Base-by-base conservation (phyloP, 2,797 vertebrate species). In the Gymnothorax javanicus region DNA sequence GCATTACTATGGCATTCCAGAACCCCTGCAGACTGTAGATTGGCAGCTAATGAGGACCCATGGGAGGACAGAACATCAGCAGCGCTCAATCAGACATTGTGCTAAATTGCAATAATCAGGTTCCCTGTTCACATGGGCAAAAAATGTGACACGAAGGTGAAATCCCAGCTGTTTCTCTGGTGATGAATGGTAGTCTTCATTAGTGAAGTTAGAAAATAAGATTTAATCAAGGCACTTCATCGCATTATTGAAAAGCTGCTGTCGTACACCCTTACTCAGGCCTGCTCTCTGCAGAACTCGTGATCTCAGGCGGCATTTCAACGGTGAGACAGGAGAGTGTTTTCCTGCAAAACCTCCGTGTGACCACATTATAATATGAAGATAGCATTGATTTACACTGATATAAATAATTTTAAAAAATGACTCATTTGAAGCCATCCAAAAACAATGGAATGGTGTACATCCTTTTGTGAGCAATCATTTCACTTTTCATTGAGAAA, bases 91-190 rank as follows among this genome's bases (percentile, higher is more conserved):
- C 89, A 91, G 89, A 88, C 93, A 92, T 87, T 88, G 84, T 86
- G 87, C 90, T 58, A 67, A 56, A 90, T 90, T 90, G 86, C 93
- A 92, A 87, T 93, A 94, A 95, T 94, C 92, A 92, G 88, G 92
- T 90, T 93, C 94, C 93, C 93, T 91, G 92, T 94, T 93, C 89
- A 85, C 85, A 88, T 84, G 92, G 90, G 89, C 89, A 83, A 92
- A 59, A 43, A 89, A 89, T 20, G 20, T 88, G 86, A 85, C 88
- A 91, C 86, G 58, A 15, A 57, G 89, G 86, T 79, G 71, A 88
- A 83, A 6, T n/a, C 71, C 33, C 2, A 81, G 59, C 87, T 93
- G 89, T 89, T 89, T 89, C 86, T 90, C 86, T 69, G 69, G 54
- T 71, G 85, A 11, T 60, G 90, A 25, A 89, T 89, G 33, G 86